Conservation (phyloP, 2,888 invertebrate genomes). For the Megaustenia siamemsis region DNA sequence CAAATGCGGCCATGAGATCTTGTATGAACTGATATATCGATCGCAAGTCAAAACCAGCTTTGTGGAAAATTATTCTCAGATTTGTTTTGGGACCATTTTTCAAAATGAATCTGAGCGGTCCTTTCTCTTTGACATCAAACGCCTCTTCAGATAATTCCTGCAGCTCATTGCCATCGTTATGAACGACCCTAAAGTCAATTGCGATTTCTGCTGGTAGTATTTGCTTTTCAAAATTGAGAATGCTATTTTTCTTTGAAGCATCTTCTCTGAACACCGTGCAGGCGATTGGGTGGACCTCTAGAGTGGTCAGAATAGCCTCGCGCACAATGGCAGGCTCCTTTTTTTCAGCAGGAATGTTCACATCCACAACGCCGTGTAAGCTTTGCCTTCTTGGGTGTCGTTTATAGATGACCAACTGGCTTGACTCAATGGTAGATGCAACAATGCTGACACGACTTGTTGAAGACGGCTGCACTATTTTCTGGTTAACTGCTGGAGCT, state of each 20-base stretch:
- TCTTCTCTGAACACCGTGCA: conserved; percentile 48
- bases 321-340: conserved; percentile 39
- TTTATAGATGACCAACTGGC: conserved; percentile 54
- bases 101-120: conserved; percentile 55
- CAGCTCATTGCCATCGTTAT: conserved; percentile 26
- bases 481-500: neutral
- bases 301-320: conserved; percentile 40
- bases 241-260: neutral
- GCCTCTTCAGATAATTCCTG: conserved; percentile 47
- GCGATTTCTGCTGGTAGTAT: conserved; percentile 44
- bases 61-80: conserved; percentile 53
- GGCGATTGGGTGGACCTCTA: conserved; percentile 46
- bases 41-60: conserved; percentile 51
- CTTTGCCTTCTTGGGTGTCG: conserved; percentile 45
- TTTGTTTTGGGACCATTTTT: conserved; percentile 18
- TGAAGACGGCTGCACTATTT: neutral
- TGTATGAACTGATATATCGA: conserved; percentile 45
- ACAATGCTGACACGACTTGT: conserved; percentile 24
- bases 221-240: conserved; percentile 37
- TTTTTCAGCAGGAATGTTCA: conserved; percentile 36
- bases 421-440: conserved; percentile 51
- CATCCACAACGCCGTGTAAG: conserved; percentile 54
- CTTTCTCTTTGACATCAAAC: conserved; percentile 46
- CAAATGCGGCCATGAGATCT: conserved; percentile 49
- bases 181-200: conserved; percentile 45